These are phyloP conservation scores for Nasonia vitripennis DNA, from an alignment of 1,140 invertebrate genomes.

Conservation along the genomic window DNA sequence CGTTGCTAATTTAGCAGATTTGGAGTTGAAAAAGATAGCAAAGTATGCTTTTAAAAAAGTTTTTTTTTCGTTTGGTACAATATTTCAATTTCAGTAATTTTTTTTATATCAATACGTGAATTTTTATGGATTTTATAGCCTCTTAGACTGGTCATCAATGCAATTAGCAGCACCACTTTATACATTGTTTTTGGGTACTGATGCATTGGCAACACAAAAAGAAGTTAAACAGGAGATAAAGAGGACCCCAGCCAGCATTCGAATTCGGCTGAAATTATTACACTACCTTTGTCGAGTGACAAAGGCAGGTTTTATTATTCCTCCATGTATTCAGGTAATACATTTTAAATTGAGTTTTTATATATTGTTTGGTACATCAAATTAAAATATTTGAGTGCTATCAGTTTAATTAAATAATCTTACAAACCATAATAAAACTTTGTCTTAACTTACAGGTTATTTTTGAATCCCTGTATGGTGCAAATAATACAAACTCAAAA, in stretches of 20 bases:
- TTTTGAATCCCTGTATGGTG: conserved; percentile 90
- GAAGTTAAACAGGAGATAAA: conserved; percentile 79
- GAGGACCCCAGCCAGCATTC: conserved; percentile 84
- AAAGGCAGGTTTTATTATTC: conserved; percentile 86
- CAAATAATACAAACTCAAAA: conserved; percentile 85
- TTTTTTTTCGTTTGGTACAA: neutral
- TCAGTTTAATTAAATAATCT: too few relatives aligned
- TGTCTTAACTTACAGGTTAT: conserved; percentile 79
- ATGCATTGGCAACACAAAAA: conserved; percentile 77
- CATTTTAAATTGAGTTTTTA: neutral
- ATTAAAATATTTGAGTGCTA: too few relatives aligned
- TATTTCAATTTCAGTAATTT: neutral
- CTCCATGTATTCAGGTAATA: conserved; percentile 85
- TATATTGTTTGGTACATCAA: too few relatives aligned
- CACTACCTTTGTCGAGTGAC: conserved; percentile 88
- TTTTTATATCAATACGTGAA: neutral
- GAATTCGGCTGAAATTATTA: conserved; percentile 89
- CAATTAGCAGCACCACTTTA: conserved; percentile 84
- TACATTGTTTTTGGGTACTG: conserved; percentile 85
- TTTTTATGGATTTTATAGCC: conserved; percentile 73
- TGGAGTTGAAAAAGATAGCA: conserved; percentile 83
- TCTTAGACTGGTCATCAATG: conserved; percentile 85
- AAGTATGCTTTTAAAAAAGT: conserved; percentile 73
- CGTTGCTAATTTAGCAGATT: conserved; percentile 86
- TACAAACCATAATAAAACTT: neutral